Evolutionary conservation across 2,888 invertebrate species (phyloP).

Genomic region (Flabesymbios commensalis): DNA sequence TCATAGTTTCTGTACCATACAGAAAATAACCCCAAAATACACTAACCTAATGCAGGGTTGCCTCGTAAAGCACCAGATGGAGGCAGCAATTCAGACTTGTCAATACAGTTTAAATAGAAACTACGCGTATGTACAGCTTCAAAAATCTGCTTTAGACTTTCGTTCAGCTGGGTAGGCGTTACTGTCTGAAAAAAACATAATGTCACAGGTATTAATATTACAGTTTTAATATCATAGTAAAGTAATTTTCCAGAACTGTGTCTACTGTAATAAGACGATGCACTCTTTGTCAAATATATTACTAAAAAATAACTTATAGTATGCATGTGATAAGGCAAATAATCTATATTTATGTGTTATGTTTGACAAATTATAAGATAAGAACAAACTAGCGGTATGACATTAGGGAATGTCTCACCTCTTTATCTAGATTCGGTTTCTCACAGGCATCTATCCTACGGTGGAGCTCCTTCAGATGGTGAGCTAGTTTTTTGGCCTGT

Average conservation of each 20-base stretch:
- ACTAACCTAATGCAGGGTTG: slow-evolving; percentile 38
- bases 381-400: too few species aligned
- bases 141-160: slow-evolving; percentile 45
- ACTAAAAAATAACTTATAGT: too few species aligned
- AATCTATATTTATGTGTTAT: too few species aligned
- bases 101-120: slow-evolving; percentile 49
- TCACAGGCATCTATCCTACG: slow-evolving; percentile 54
- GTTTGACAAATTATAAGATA: too few species aligned
- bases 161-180: slow-evolving; percentile 46
- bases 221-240: too few species aligned
- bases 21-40: not conserved
- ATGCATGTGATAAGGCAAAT: too few species aligned
- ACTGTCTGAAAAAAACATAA: slow-evolving; percentile 43
- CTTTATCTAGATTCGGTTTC: slow-evolving; percentile 57
- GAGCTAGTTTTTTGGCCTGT: slow-evolving; percentile 51
- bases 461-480: slow-evolving; percentile 46
- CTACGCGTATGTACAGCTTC: slow-evolving; percentile 47
- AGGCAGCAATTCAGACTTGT: slow-evolving; percentile 17
- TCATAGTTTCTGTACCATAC: too few species aligned
- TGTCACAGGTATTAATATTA: too few species aligned
- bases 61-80: slow-evolving; percentile 21
- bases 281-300: too few species aligned
- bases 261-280: too few species aligned
- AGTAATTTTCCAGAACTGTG: too few species aligned
- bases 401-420: slow-evolving; percentile 48